These are phyloP conservation scores for Anoplophora glabripennis DNA, from an alignment of 1,140 invertebrate species.

Conservation along the genomic window DNA sequence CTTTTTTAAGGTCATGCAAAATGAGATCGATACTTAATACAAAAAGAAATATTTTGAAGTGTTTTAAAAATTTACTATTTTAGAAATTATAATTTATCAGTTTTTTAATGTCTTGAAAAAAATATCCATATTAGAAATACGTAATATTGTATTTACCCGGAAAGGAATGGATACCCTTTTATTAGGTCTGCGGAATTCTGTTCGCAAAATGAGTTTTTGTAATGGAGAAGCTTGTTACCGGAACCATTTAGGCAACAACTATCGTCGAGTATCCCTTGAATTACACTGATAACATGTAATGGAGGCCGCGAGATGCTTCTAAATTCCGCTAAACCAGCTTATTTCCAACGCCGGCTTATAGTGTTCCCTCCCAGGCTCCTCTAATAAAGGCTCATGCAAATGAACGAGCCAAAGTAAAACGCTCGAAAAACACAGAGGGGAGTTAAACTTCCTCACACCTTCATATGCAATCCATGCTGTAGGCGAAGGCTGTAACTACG, in stretches of 20 bases:
- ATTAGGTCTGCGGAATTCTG: slow-evolving; percentile 3
- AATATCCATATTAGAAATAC: neutral
- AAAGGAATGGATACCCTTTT: neutral
- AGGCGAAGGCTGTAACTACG: slow-evolving; percentile 3
- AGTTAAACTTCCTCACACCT: slow-evolving; percentile 22
- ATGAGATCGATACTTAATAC: too few species aligned
- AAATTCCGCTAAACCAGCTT: slow-evolving; percentile 25
- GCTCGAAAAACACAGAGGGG: slow-evolving; percentile 29
- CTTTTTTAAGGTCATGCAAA: too few species aligned
- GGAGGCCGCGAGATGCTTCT: slow-evolving; percentile 26
- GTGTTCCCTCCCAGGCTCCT: neutral
- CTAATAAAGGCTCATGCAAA: slow-evolving; percentile 37
- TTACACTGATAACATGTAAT: slow-evolving; percentile 31
- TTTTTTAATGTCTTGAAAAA: too few species aligned
- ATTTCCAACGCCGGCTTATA: neutral
- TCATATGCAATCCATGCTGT: slow-evolving; percentile 8
- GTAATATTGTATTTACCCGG: slow-evolving; percentile 1
- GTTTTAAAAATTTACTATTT: too few species aligned
- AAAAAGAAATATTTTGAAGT: too few species aligned
- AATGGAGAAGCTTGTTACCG: slow-evolving; percentile 24
- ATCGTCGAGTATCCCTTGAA: slow-evolving; percentile 23
- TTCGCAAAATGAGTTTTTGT: slow-evolving; percentile 15
- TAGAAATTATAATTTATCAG: too few species aligned
- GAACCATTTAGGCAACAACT: slow-evolving; percentile 30
- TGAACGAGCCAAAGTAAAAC: slow-evolving; percentile 28